Base-by-base conservation (phyloP, 2,113 vertebrate genomes). In the Manacus vitellinus region DNA sequence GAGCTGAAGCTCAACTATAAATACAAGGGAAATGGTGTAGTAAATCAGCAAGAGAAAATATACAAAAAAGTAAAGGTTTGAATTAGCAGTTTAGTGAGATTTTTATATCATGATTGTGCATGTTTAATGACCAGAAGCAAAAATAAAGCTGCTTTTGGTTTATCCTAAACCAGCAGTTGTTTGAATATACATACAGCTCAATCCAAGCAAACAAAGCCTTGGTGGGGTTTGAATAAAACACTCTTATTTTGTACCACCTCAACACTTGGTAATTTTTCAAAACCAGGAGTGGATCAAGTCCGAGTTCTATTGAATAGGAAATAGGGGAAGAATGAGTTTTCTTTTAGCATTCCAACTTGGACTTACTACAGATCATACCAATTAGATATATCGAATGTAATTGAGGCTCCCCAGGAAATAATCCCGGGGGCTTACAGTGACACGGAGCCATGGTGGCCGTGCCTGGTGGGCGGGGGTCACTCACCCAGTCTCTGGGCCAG, bases 401-500 rank as follows among this genome's bases (percentile, higher is more conserved):
- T 1, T 23, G 68, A 56, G 75, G 49, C 41, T 62, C 8, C 41
- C n/a, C 41, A 9, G 54, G 89, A 54, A 74, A 20, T 25, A 21
- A 25, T 9, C 19, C 6, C 13, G 30, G 22, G 65, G 20, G 44
- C 6, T 71, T 3, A 12, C 35, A 14, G 25, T 1, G 77, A 1
- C 63, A 3, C 16, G n/a, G 79, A 25, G 77, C 27, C 14, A 1
- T 31, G 9, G 28, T 3, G 41, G 37, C 9, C 23, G 1, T 33
- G 49, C 58, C 52, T 24, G 10, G 62, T 9, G 0, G 22, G 3
- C 6, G 0, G 14, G 1, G 11, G 39, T 21, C 62, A 98, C 99
- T 99, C 95, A 99, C 99, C 97, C 46, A 55, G 6, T 81, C 97
- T 98, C 8, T 18, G 22, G 2, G 96, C 92, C 14, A 98, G 51